A percentile compares a stretch with the other conserved stretches of the same genome.
phyloP scores from a whole-genome alignment of 2,888 invertebrate species.

The Tachina fera region DNA sequence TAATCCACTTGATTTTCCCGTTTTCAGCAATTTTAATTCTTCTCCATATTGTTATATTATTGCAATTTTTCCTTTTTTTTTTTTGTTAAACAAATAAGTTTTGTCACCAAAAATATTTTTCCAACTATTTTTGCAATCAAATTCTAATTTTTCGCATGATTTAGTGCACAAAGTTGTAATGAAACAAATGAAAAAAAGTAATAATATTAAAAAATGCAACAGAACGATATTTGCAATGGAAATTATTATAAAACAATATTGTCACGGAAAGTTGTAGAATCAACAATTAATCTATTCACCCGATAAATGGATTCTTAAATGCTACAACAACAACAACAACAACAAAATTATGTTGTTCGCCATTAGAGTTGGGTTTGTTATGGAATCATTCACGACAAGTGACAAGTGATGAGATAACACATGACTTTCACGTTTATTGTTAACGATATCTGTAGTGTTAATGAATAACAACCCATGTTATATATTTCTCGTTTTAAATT shows the following conservation, averaged over 20 bases:
- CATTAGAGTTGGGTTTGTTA: neutral
- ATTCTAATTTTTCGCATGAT: constrained; percentile 37
- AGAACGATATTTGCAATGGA: neutral
- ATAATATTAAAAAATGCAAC: neutral
- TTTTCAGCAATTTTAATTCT: neutral
- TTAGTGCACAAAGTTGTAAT: constrained; percentile 35
- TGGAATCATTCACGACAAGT: no score
- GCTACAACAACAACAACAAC: neutral
- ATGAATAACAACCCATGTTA: no score
- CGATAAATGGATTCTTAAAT: constrained; percentile 16
- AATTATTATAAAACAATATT: constrained; percentile 42
- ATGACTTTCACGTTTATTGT: no score
- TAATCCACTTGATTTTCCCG: neutral
- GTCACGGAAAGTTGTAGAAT: constrained; percentile 49
- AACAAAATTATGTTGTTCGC: neutral
- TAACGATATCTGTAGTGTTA: no score
- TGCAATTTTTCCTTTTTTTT: constrained; percentile 4
- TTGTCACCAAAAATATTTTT: constrained; percentile 45
- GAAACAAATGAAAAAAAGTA: constrained; percentile 5
- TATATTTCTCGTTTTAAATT: no score
- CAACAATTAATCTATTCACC: constrained; percentile 28
- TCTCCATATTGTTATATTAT: neutral
- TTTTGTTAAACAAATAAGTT: constrained; percentile 64
- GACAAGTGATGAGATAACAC: no score
- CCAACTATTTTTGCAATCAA: constrained; percentile 3